phyloP scores from a whole-genome alignment of 1,140 invertebrate genomes.

The Achroia grisella region DNA sequence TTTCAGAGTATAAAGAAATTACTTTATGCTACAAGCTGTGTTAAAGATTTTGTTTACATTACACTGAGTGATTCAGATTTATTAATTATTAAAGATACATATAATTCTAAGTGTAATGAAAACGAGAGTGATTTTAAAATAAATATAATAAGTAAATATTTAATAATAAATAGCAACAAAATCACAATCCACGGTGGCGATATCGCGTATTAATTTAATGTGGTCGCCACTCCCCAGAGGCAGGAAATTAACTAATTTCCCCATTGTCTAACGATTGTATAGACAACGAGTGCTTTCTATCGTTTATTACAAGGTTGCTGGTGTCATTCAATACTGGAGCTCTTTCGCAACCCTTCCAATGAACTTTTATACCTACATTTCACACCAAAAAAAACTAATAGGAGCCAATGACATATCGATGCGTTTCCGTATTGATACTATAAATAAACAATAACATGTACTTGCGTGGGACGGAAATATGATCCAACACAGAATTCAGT shows the following conservation, averaged over 20 bases:
- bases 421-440: conserved; percentile 57
- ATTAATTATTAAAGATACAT: too few species aligned
- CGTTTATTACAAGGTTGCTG: conserved; percentile 56
- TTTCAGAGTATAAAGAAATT: too few species aligned
- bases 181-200: too few species aligned
- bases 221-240: conserved; percentile 8
- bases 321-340: conserved; percentile 54
- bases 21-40: too few species aligned
- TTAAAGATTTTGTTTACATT: too few species aligned
- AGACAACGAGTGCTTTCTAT: conserved; percentile 59
- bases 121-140: too few species aligned
- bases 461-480: conserved; percentile 33
- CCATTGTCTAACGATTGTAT: conserved; percentile 47
- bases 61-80: too few species aligned
- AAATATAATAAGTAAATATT: too few species aligned
- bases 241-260: conserved; percentile 49
- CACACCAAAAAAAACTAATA: conserved; percentile 53
- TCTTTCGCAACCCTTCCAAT: conserved; percentile 61
- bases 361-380: conserved; percentile 50
- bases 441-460: conserved; percentile 60
- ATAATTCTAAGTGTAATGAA: too few species aligned
- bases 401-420: conserved; percentile 60
- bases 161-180: too few species aligned
- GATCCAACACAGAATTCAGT: conserved; percentile 30
- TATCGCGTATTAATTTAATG: too few species aligned